Evolutionary conservation across 2,797 vertebrate genomes (phyloP).

Genomic region (Hozukius guyotensis): DNA sequence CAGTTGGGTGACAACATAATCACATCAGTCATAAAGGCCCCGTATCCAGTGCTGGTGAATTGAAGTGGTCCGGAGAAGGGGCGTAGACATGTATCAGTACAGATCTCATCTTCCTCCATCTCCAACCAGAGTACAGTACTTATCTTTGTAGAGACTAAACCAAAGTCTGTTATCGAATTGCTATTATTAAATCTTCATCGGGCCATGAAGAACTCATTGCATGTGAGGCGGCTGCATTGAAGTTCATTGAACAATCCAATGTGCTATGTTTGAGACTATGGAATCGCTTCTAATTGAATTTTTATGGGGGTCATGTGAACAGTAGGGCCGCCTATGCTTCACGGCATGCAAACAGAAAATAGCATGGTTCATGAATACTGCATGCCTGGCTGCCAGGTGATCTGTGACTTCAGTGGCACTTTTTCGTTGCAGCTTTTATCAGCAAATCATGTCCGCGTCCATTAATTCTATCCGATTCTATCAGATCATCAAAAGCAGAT

Average conservation of each 20-base stretch:
- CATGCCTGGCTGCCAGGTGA: constrained; percentile 12
- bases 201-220: constrained; percentile 63
- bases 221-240: constrained; percentile 44
- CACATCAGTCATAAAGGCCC: constrained; percentile 31
- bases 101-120: constrained; percentile 37
- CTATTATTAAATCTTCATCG: constrained; percentile 67
- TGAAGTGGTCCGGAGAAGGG: constrained; percentile 2
- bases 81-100: constrained; percentile 1
- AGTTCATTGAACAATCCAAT: constrained; percentile 62
- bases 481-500: not conserved
- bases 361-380: constrained; percentile 30
- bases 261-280: constrained; percentile 47
- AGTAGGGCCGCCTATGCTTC: constrained; percentile 26
- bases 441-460: not conserved
- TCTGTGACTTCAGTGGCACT: constrained; percentile 4
- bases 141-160: constrained; percentile 39
- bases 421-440: constrained; percentile 6
- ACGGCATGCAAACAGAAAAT: constrained; percentile 39
- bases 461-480: not conserved
- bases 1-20: constrained; percentile 32
- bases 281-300: constrained; percentile 70
- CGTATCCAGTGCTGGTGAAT: constrained; percentile 16
- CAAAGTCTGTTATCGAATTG: constrained; percentile 50
- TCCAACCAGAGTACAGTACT: constrained; percentile 18
- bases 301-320: constrained; percentile 50